phyloP scores from a whole-genome alignment of 2,888 invertebrate species.

The Nymphalis c-album region DNA sequence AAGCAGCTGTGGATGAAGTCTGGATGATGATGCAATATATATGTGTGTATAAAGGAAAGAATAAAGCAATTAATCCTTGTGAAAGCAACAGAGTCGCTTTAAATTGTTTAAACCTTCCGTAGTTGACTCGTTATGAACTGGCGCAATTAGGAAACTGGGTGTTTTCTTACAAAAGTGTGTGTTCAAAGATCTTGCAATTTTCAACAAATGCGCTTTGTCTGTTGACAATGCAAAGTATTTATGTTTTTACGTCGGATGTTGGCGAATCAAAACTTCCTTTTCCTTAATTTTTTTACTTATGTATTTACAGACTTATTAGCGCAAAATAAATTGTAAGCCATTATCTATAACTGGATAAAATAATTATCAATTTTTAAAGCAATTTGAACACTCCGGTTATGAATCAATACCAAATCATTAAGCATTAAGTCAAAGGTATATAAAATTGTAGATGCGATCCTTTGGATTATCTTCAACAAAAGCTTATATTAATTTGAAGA shows the following conservation, averaged over 20 bases:
- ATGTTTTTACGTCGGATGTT: not conserved
- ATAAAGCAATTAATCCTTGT: slow-evolving; percentile 1
- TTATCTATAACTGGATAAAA: not conserved
- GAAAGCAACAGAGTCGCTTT: slow-evolving; percentile 12
- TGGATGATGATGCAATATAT: too few species aligned
- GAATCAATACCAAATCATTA: too few species aligned
- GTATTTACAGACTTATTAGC: not conserved
- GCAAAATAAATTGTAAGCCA: not conserved
- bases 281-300: not conserved
- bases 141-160: slow-evolving; percentile 32
- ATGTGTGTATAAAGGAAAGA: slow-evolving; percentile 8
- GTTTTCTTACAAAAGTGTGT: slow-evolving; percentile 29
- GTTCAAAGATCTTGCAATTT: slow-evolving; percentile 27
- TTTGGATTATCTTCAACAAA: too few species aligned
- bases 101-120: slow-evolving; percentile 28
- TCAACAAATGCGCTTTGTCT: slow-evolving; percentile 8
- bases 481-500: too few species aligned
- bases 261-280: not conserved
- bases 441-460: too few species aligned
- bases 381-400: too few species aligned
- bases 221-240: not conserved
- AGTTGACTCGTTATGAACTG: slow-evolving; percentile 33
- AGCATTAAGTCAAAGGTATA: too few species aligned
- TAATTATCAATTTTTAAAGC: too few species aligned
- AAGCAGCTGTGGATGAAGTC: too few species aligned